A percentile compares a stretch with the other conserved stretches of the same genome.
phyloP scores from a whole-genome alignment of 2,113 vertebrate species.

The Zosterops japonicus region DNA sequence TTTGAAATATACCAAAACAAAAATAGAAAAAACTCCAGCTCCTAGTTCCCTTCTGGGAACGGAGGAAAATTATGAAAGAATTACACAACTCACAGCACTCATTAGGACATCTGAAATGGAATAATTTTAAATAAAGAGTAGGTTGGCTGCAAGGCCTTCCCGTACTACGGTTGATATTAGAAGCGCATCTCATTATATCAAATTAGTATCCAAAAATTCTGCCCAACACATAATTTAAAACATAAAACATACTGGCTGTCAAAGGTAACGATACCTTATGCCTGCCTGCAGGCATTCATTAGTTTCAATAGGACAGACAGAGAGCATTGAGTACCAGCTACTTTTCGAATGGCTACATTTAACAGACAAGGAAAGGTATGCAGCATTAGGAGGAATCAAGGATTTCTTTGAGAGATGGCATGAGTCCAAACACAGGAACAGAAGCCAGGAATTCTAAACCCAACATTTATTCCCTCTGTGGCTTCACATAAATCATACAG shows the following conservation, averaged over 20 bases:
- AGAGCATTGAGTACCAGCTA: slow-evolving; percentile 7
- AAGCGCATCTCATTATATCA: slow-evolving; percentile 45
- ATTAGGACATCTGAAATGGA: slow-evolving; percentile 63
- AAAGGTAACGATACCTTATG: slow-evolving; percentile 53
- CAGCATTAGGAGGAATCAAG: background rate
- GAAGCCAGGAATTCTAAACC: slow-evolving; percentile 33
- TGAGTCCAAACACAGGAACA: background rate
- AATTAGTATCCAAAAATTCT: slow-evolving; percentile 57
- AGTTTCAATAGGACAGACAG: slow-evolving; percentile 45
- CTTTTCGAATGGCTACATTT: background rate
- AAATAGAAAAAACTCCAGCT: background rate
- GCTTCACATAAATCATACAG: slow-evolving; percentile 28
- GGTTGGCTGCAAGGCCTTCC: slow-evolving; percentile 49
- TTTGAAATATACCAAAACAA: slow-evolving; percentile 39
- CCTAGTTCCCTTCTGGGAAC: slow-evolving; percentile 29
- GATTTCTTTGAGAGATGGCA: background rate
- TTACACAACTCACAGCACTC: slow-evolving; percentile 53
- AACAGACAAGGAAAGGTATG: background rate
- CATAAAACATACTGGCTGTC: slow-evolving; percentile 54
- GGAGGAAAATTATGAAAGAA: slow-evolving; percentile 45
- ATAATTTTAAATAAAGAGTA: slow-evolving; percentile 64
- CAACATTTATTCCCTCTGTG: slow-evolving; percentile 16
- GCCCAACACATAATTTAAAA: slow-evolving; percentile 58
- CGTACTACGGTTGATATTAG: slow-evolving; percentile 37
- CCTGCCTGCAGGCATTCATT: slow-evolving; percentile 44